A percentile compares a stretch with the other conserved stretches of the same genome.
Evolutionary conservation across 2,888 invertebrate genomes (phyloP).

Genomic region (Smittia aterrima): DNA sequence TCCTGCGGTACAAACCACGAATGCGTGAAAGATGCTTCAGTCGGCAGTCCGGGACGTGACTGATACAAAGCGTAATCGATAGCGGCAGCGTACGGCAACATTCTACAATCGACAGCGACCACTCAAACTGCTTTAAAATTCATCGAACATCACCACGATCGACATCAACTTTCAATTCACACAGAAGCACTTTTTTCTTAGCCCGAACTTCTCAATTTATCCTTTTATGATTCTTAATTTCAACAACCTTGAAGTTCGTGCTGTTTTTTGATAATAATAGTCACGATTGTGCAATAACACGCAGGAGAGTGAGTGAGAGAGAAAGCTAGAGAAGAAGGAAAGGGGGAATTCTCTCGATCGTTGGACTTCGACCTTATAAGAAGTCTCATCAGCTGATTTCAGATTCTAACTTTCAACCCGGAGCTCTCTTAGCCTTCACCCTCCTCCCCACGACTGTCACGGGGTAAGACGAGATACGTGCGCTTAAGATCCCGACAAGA

Average conservation of each 20-base stretch:
- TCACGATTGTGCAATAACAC: constrained; percentile 30
- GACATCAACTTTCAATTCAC: constrained; percentile 15
- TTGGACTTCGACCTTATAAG: neutral
- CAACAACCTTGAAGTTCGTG: constrained; percentile 23
- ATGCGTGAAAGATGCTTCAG: constrained; percentile 80
- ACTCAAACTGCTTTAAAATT: constrained; percentile 20
- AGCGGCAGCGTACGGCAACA: constrained; percentile 30
- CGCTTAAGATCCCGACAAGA: constrained; percentile 31
- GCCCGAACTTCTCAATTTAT: neutral
- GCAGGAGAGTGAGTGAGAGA: neutral
- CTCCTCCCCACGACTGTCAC: neutral
- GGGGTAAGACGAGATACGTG: constrained; percentile 25
- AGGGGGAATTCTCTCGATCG: neutral
- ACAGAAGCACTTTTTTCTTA: neutral
- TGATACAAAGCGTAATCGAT: constrained; percentile 49
- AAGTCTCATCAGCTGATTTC: constrained; percentile 8
- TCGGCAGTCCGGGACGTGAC: constrained; percentile 56
- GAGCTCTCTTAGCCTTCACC: neutral
- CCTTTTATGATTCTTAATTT: constrained; percentile 20
- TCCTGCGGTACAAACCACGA: constrained; percentile 94
- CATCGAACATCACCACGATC: constrained; percentile 18
- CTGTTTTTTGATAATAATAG: constrained; percentile 6
- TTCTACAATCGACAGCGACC: neutral
- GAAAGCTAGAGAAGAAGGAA: neutral
- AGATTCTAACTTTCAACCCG: neutral